Evolutionary conservation across 2,888 invertebrate genomes (phyloP).

Genomic region (Plebejus melissa): DNA sequence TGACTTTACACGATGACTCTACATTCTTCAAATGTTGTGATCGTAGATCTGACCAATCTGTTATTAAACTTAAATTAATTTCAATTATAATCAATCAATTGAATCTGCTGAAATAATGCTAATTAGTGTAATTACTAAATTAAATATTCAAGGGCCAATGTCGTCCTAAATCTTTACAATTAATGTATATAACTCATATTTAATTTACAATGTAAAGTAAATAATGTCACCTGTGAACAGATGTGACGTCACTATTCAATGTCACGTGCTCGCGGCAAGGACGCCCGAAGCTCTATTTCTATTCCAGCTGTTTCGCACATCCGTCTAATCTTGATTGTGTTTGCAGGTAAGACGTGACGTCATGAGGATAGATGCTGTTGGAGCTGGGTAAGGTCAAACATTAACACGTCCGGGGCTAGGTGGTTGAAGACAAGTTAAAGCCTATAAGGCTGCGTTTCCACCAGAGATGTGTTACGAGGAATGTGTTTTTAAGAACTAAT

Average conservation of each 20-base stretch:
- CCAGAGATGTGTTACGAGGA: no score
- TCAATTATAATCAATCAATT: background rate
- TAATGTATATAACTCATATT: background rate
- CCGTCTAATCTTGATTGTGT: constrained; percentile 44
- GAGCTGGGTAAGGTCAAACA: background rate
- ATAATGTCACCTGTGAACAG: background rate
- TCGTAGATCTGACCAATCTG: no score
- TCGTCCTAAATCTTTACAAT: constrained; percentile 2
- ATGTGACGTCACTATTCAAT: constrained; percentile 3
- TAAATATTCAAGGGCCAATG: background rate
- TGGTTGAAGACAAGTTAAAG: background rate
- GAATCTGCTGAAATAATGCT: background rate
- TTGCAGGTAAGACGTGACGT: constrained; percentile 65
- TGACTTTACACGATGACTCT: no score
- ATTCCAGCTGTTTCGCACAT: constrained; percentile 35
- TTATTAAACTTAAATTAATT: background rate
- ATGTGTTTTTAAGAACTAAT: no score
- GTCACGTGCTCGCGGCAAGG: constrained; percentile 24
- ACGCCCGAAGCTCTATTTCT: constrained; percentile 33
- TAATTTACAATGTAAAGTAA: background rate
- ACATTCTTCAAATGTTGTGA: no score
- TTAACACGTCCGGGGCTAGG: background rate
- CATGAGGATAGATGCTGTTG: constrained; percentile 28
- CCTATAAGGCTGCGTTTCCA: no score
- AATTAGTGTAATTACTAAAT: background rate